Evolutionary conservation across 92 coral and sea anemone species (phyloP).

Genomic region (Palythoa grandis): DNA sequence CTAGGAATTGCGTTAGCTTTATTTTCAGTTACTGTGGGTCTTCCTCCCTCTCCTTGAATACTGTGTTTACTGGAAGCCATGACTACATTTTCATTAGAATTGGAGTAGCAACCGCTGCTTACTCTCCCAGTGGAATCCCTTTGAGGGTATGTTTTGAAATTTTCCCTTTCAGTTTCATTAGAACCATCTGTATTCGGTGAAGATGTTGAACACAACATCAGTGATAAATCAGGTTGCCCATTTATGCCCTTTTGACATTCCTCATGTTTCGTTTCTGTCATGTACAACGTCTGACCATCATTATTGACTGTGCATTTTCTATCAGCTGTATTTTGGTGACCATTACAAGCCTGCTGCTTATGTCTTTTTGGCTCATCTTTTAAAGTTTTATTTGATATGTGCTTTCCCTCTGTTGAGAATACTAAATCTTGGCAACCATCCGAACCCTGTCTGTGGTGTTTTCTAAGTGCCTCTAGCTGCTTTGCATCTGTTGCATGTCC

Average conservation of each 20-base stretch:
- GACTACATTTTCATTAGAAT: conserved; percentile 24
- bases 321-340: not conserved
- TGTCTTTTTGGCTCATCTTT: not conserved
- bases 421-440: conserved; percentile 21
- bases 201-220: not conserved
- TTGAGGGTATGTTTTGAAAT: not conserved
- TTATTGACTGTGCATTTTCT: not conserved
- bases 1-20: not conserved
- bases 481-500: not conserved
- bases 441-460: not conserved
- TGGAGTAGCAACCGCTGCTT: conserved; percentile 26
- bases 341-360: not conserved
- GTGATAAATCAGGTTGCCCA: not conserved
- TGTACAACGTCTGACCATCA: not conserved
- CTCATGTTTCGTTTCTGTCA: not conserved
- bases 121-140: conserved; percentile 35
- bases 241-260: not conserved
- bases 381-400: not conserved
- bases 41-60: not conserved
- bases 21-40: not conserved
- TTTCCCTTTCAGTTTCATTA: not conserved
- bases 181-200: not conserved
- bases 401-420: not conserved
- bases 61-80: conserved; percentile 3
- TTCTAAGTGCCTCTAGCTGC: not conserved